A percentile compares a stretch with the other conserved stretches of the same genome.
Conservation (phyloP, 1,140 invertebrate genomes). For the Formica exsecta region DNA sequence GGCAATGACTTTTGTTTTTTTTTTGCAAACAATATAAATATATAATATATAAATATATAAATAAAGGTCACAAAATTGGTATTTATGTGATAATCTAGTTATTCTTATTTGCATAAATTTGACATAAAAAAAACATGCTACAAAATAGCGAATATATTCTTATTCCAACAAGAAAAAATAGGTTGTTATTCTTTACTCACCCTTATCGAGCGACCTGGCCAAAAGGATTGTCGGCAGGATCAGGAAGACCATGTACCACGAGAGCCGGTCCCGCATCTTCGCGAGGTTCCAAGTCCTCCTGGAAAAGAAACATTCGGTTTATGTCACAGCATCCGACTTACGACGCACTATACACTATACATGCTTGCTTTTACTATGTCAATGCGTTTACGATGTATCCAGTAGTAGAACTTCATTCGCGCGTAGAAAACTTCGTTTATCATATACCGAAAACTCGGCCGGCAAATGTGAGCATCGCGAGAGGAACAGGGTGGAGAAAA, state of each 20-base stretch:
- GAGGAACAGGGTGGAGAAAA: constrained; percentile 14
- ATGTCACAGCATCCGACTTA: constrained; percentile 43
- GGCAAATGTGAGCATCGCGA: not conserved
- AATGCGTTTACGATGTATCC: not conserved
- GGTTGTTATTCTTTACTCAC: constrained; percentile 71
- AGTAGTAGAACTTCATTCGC: constrained; percentile 6
- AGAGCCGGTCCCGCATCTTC: constrained; percentile 86
- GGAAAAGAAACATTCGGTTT: constrained; percentile 56
- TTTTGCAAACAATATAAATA: constrained; percentile 9
- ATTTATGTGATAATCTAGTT: not conserved
- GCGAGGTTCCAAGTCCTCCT: constrained; percentile 80
- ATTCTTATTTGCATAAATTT: not conserved
- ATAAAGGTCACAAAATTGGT: not conserved
- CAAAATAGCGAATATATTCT: not conserved
- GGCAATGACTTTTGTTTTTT: too few relatives aligned
- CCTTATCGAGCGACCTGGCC: constrained; percentile 86
- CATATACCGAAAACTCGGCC: constrained; percentile 25
- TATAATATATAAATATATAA: not conserved
- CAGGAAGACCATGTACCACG: constrained; percentile 86
- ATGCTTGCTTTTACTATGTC: not conserved
- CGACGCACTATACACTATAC: not conserved
- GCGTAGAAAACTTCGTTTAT: not conserved
- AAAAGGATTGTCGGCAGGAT: constrained; percentile 85
- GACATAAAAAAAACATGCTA: not conserved
- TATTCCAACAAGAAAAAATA: not conserved